phyloP scores from a whole-genome alignment of 2,888 invertebrate genomes.

The Argynnis bischoffii region DNA sequence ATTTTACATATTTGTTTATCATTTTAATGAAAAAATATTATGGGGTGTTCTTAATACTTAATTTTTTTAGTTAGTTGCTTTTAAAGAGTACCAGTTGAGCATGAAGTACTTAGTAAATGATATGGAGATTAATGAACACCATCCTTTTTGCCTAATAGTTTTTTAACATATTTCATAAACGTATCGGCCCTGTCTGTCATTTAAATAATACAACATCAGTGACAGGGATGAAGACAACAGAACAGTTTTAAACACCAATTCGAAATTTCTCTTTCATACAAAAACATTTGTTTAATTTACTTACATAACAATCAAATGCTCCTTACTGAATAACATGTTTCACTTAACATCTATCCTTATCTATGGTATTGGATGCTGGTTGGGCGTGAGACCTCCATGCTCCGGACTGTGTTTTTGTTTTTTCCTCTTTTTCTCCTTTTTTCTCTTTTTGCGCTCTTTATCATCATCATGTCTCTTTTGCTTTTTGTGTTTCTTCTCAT shows the following conservation, averaged over 20 bases:
- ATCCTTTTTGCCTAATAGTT: too few relatives aligned
- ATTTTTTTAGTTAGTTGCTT: too few relatives aligned
- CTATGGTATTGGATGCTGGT: slow-evolving; percentile 70
- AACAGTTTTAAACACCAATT: neutral
- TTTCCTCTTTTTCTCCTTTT: slow-evolving; percentile 97
- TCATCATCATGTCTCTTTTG: slow-evolving; percentile 96
- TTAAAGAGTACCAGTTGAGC: too few relatives aligned
- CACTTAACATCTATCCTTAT: slow-evolving; percentile 13
- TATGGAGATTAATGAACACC: too few relatives aligned
- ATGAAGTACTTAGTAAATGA: too few relatives aligned
- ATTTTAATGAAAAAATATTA: too few relatives aligned
- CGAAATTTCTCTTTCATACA: neutral
- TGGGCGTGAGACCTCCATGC: slow-evolving; percentile 85
- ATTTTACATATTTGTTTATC: neutral
- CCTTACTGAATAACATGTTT: slow-evolving; percentile 4
- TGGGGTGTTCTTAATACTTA: too few relatives aligned
- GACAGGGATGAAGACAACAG: too few relatives aligned
- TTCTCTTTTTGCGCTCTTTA: slow-evolving; percentile 95
- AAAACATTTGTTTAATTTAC: neutral
- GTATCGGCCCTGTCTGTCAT: too few relatives aligned
- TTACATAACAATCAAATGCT: slow-evolving; percentile 17
- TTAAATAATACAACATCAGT: too few relatives aligned
- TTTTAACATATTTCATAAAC: too few relatives aligned
- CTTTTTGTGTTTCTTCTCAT: slow-evolving; percentile 97
- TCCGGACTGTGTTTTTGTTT: slow-evolving; percentile 97